A percentile compares a stretch with the other conserved stretches of the same genome.
phyloP scores from a whole-genome alignment of 1,140 invertebrate genomes.

The Frieseomelitta varia region DNA sequence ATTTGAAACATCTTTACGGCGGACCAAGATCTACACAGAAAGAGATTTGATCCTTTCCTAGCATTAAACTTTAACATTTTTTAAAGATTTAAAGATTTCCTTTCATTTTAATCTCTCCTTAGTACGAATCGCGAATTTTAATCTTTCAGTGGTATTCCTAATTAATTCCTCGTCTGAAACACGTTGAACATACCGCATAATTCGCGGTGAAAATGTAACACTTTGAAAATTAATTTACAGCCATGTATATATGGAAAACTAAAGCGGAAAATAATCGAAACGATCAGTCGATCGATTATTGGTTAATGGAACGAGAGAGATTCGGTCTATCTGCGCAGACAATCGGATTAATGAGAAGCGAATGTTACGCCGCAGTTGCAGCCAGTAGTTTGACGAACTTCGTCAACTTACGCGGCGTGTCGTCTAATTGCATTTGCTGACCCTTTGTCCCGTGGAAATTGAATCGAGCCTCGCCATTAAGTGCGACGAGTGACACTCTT shows the following conservation, averaged over 20 bases:
- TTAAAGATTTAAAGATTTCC: no score
- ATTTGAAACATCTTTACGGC: no score
- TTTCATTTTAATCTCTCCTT: no score
- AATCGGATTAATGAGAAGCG: conserved; percentile 9
- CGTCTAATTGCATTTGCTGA: conserved; percentile 23
- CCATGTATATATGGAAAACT: background rate
- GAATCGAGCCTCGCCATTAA: background rate
- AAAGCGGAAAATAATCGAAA: background rate
- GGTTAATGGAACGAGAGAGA: background rate
- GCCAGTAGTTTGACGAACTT: conserved; percentile 32
- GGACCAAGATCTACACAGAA: no score
- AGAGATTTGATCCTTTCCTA: no score
- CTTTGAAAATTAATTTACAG: no score
- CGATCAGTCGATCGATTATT: background rate
- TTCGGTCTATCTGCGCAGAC: background rate
- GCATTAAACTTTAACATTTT: no score
- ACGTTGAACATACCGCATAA: background rate
- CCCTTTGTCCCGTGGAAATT: conserved; percentile 29
- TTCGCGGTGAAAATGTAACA: background rate
- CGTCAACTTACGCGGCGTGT: conserved; percentile 14
- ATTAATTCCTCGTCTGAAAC: background rate
- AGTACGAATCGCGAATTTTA: no score
- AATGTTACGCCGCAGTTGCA: conserved; percentile 36
- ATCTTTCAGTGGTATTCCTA: no score
- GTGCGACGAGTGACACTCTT: background rate